Evolutionary conservation across 2,888 invertebrate species (phyloP).

Genomic region (Leuctra nigra): DNA sequence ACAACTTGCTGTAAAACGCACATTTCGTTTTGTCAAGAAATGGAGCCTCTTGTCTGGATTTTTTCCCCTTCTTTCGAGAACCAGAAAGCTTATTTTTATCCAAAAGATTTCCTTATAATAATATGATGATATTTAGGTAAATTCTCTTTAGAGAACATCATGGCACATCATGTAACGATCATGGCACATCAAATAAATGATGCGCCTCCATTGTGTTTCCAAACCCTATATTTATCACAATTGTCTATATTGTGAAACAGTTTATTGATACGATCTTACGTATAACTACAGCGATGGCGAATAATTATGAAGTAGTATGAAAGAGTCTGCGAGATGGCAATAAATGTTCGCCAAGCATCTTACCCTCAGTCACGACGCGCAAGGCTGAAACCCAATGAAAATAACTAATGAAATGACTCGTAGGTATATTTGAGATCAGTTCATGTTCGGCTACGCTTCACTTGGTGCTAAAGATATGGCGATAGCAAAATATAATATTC

Average conservation of each 20-base stretch:
- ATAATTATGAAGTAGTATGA: background rate
- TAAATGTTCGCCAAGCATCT: background rate
- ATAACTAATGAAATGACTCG: too few relatives aligned
- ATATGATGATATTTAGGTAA: too few relatives aligned
- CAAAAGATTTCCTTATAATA: too few relatives aligned
- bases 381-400: background rate
- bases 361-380: background rate
- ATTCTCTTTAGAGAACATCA: too few relatives aligned
- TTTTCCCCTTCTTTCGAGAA: too few relatives aligned
- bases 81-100: too few relatives aligned
- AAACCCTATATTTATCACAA: background rate
- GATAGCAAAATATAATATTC: background rate
- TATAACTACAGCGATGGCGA: background rate
- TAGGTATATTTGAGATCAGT: background rate
- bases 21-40: too few relatives aligned
- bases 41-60: too few relatives aligned
- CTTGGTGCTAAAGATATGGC: background rate
- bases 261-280: background rate
- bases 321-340: background rate
- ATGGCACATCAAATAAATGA: too few relatives aligned
- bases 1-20: too few relatives aligned
- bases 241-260: background rate
- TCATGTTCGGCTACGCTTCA: background rate
- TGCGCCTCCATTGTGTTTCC: background rate
- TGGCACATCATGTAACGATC: too few relatives aligned